Evolutionary conservation across 1,140 invertebrate species (phyloP).

Genomic region (Trigoniulus corallinus): DNA sequence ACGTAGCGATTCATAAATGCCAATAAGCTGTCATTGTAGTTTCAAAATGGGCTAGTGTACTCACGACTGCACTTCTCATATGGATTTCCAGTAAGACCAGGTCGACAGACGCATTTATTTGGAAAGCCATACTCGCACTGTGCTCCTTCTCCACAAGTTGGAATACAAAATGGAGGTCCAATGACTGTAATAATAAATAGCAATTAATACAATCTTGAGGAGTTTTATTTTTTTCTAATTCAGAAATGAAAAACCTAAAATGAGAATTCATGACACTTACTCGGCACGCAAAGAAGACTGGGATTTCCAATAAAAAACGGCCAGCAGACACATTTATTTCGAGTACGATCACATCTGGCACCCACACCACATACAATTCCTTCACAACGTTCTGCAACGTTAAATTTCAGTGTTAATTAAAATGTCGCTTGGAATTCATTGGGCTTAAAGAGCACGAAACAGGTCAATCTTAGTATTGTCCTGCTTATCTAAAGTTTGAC

Average conservation of each 20-base stretch:
- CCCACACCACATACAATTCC: constrained; percentile 63
- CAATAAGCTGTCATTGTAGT: neutral
- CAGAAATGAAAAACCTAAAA: neutral
- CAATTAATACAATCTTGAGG: neutral
- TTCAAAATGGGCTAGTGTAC: neutral
- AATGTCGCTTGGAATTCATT: no score
- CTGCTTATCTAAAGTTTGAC: no score
- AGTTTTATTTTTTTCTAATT: neutral
- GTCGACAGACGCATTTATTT: constrained; percentile 58
- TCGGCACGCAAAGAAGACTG: constrained; percentile 73
- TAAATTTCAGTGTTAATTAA: no score
- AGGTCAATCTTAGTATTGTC: no score
- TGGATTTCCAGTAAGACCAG: constrained; percentile 67
- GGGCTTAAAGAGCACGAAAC: no score
- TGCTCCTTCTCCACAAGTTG: constrained; percentile 59
- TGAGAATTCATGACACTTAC: constrained; percentile 37
- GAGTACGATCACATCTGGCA: constrained; percentile 56
- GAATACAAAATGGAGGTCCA: constrained; percentile 53
- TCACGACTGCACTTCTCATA: constrained; percentile 53
- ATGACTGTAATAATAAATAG: constrained; percentile 35
- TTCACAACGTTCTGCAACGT: constrained; percentile 59
- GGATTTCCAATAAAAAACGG: constrained; percentile 75
- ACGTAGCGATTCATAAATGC: neutral
- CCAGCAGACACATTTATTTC: constrained; percentile 69
- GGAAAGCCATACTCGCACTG: constrained; percentile 73